These are phyloP conservation scores for Phylloscopus trochilus DNA, from an alignment of 2,113 vertebrate genomes.

Conservation along the genomic window DNA sequence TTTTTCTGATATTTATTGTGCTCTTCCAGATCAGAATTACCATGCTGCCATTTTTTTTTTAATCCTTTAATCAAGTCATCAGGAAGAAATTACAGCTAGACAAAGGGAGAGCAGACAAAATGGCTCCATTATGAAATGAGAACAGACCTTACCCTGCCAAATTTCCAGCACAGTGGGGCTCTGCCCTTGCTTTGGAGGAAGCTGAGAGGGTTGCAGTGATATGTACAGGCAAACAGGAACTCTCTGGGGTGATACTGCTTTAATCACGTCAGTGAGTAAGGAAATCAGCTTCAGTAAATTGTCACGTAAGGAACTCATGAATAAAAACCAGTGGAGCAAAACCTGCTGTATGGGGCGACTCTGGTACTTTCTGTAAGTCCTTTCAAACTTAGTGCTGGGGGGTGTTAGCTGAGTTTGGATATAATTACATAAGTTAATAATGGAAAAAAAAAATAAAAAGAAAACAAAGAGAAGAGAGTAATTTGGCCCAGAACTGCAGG, in stretches of 20 bases:
- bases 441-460: neutral
- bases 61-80: neutral
- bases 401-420: neutral
- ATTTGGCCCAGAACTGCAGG: neutral
- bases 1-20: neutral
- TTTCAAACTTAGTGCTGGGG: neutral
- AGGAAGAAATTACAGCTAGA: neutral
- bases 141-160: neutral
- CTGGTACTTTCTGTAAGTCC: neutral
- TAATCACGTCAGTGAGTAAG: slow-evolving; percentile 11
- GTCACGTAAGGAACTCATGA: neutral
- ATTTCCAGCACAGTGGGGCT: neutral
- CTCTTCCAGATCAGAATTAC: neutral
- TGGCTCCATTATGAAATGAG: neutral
- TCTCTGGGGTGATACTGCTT: neutral
- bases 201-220: neutral
- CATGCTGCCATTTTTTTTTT: neutral
- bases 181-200: neutral
- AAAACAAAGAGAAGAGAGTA: neutral
- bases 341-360: neutral
- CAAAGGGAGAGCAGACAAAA: neutral
- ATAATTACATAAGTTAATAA: neutral
- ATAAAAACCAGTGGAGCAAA: slow-evolving; percentile 10
- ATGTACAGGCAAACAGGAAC: neutral
- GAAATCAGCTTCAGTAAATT: neutral